These are phyloP conservation scores for Agrotis puta DNA, from an alignment of 2,888 invertebrate genomes.

Conservation along the genomic window DNA sequence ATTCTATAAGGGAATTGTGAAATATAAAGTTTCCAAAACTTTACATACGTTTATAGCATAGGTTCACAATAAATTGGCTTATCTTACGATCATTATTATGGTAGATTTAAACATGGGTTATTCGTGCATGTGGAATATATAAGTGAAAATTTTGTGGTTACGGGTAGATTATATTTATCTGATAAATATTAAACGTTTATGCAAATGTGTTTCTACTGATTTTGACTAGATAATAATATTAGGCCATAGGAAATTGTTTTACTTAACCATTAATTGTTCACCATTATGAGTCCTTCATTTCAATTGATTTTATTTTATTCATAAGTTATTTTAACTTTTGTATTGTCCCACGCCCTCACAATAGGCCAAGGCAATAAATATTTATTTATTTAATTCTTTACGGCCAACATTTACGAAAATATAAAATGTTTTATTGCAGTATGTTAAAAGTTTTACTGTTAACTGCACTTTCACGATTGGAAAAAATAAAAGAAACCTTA, in stretches of 20 bases:
- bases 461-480: not conserved
- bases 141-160: constrained; percentile 15
- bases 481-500: not conserved
- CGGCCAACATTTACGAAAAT: not conserved
- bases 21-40: not conserved
- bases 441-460: not conserved
- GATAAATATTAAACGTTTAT: constrained; percentile 7
- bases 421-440: not conserved
- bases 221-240: not conserved
- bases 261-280: not conserved
- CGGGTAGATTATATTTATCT: constrained; percentile 16
- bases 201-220: not conserved
- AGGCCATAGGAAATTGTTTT: not conserved
- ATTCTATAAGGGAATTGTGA: not conserved
- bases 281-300: not conserved
- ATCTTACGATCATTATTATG: constrained; percentile 4
- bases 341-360: not conserved
- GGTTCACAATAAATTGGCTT: constrained; percentile 10
- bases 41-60: not conserved
- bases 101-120: constrained; percentile 4
- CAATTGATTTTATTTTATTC: not conserved
- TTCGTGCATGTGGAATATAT: not conserved
- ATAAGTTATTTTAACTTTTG: not conserved
- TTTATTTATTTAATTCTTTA: not conserved
- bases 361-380: not conserved